Evolutionary conservation across 2,113 vertebrate genomes (phyloP).

Genomic region (Hepsetus odoe): DNA sequence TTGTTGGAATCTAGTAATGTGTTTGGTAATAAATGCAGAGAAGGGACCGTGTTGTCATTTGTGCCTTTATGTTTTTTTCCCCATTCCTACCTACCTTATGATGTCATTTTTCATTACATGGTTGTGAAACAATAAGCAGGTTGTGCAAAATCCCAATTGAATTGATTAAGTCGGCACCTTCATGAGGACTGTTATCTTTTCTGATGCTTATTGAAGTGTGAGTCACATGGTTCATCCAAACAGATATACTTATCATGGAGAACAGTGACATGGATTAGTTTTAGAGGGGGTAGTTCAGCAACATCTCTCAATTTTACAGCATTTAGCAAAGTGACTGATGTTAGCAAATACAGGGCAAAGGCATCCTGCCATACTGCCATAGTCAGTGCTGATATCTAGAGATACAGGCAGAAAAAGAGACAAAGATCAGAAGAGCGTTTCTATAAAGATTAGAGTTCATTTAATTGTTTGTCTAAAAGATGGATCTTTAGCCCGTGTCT

Average conservation of each 20-base stretch:
- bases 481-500: not conserved
- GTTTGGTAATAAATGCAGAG: slow-evolving; percentile 26
- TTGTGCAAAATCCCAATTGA: not conserved
- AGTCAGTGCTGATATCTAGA: not conserved
- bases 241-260: not conserved
- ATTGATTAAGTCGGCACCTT: not conserved
- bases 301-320: not conserved
- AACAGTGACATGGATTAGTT: not conserved
- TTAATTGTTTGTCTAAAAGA: not conserved
- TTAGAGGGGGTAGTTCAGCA: not conserved
- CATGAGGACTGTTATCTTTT: not conserved
- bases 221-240: not conserved
- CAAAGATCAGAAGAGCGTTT: not conserved
- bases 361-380: too few species aligned
- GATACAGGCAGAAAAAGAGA: not conserved
- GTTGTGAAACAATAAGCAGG: not conserved
- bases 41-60: not conserved
- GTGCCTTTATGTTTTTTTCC: not conserved
- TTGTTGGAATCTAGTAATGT: not conserved
- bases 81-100: not conserved
- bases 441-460: not conserved
- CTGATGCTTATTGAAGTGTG: not conserved
- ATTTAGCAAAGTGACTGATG: too few species aligned
- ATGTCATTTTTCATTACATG: slow-evolving; percentile 17
- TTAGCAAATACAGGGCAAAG: too few species aligned